Evolutionary conservation across 2,113 vertebrate genomes (phyloP).

Genomic region (Arothron firmamentum): DNA sequence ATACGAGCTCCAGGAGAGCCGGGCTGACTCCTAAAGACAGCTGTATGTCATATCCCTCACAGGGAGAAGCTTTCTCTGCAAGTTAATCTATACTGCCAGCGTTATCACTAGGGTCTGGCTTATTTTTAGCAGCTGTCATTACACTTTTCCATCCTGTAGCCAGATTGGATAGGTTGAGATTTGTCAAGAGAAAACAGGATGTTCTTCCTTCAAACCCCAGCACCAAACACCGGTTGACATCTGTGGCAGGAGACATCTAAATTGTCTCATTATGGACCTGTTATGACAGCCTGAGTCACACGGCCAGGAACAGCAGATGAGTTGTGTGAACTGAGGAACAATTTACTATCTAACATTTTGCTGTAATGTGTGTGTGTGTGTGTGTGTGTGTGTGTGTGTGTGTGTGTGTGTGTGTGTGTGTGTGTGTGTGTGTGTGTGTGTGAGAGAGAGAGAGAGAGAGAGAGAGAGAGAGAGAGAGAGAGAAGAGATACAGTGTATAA

Average conservation of each 20-base stretch:
- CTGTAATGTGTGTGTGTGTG: constrained; percentile 19
- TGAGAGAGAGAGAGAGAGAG: too few relatives aligned
- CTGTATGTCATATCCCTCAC: constrained; percentile 30
- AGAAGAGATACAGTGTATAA: not conserved
- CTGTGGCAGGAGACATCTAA: constrained; percentile 70
- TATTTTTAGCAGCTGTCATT: constrained; percentile 76
- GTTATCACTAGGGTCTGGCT: constrained; percentile 45
- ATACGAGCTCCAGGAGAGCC: constrained; percentile 15
- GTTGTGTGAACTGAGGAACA: constrained; percentile 55
- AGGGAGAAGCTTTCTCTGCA: constrained; percentile 36
- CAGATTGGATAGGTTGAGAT: constrained; percentile 58
- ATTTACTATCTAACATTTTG: constrained; percentile 55
- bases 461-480: not conserved
- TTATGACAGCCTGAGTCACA: constrained; percentile 62
- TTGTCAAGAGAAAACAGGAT: constrained; percentile 58
- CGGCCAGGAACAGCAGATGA: constrained; percentile 46
- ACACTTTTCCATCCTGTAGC: constrained; percentile 53
- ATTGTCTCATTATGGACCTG: constrained; percentile 72
- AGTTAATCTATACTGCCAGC: constrained; percentile 65
- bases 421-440: not conserved
- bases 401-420: constrained; percentile 20
- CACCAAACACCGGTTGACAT: constrained; percentile 58
- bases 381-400: constrained; percentile 13
- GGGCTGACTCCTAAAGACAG: constrained; percentile 21
- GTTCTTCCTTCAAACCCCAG: constrained; percentile 53